Evolutionary conservation across 2,113 vertebrate species (phyloP), one percentile per base, ranked within the genome.

Genomic region (Panthera uncia): DNA sequence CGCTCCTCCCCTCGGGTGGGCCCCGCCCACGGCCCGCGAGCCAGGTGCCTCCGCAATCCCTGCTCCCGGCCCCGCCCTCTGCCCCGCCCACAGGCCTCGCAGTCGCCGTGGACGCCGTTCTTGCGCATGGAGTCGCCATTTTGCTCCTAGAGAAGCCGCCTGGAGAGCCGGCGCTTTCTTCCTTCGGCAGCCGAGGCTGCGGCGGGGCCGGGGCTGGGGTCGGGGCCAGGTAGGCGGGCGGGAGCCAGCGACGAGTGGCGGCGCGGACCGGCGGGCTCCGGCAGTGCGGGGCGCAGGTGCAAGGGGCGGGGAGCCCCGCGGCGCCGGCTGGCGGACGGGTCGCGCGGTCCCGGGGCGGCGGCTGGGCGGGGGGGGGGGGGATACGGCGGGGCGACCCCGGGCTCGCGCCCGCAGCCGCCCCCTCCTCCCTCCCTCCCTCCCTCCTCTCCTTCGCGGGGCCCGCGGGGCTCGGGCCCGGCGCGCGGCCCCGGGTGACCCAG

Each of bases 81-180:
- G 45, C 91, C 89, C 92, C 82, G 81, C 95, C 96, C 92, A n/a
- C 74, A 4, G 63, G 87, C 82, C 89, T 41, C 78, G 63, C 41
- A 21, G 74, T 66, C 25, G 38, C 55, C 11, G 87, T 21, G 5
- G 76, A 83, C 55, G 95, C 87, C 0, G 8, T 27, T 25, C 94
- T 57, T 3, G 31, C 6, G 29, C 52, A 3, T 3, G 68, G 68
- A 79, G 98, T 94, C 98, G 98, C 98, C 98, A 98, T 99, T 98
- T 99, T 99, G 98, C 96, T 95, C 52, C 8, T 68, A 82, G 79
- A 83, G 81, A 91, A 89, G 65, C 50, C 1, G 36, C 12, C 3
- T 6, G 94, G 71, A 69, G 38, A 10, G 3, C 3, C 23, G 8
- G 88, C 31, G 31, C 63, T 85, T 73, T 89, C 90, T 79, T 88